Conservation (phyloP, 2,888 invertebrate species). For the Octodonta nipae region DNA sequence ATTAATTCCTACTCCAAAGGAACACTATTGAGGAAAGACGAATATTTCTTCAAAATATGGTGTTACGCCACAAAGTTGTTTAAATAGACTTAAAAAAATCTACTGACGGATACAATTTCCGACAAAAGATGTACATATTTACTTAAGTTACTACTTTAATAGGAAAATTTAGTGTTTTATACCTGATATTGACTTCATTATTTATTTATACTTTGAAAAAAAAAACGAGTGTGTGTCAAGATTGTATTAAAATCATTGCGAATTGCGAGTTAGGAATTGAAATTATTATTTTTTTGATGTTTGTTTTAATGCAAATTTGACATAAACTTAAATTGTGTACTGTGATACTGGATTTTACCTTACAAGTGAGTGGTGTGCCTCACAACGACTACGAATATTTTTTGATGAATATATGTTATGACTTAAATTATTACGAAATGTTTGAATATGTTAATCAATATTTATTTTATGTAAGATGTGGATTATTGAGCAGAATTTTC, state of each 20-base stretch:
- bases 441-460: too few species aligned
- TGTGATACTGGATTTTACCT: constrained; percentile 23
- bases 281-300: constrained; percentile 3
- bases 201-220: constrained; percentile 9
- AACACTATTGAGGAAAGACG: constrained; percentile 69
- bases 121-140: constrained; percentile 21
- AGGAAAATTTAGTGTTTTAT: constrained; percentile 15
- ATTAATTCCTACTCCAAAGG: constrained; percentile 81
- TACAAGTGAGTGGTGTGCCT: constrained; percentile 11
- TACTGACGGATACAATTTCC: constrained; percentile 8
- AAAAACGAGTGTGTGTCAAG: constrained; percentile 11
- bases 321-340: constrained; percentile 17
- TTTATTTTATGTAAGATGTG: too few species aligned
- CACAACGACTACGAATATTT: constrained; percentile 13
- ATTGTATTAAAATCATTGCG: constrained; percentile 12
- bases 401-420: too few species aligned
- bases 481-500: constrained; percentile 7
- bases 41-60: constrained; percentile 94
- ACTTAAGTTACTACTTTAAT: constrained; percentile 13
- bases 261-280: constrained; percentile 19
- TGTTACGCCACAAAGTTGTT: constrained; percentile 72
- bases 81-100: constrained; percentile 40
- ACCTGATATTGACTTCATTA: constrained; percentile 15
- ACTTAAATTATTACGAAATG: too few species aligned
- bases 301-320: constrained; percentile 12